Evolutionary conservation across 2,888 invertebrate species (phyloP).

Genomic region (Rapana venosa): DNA sequence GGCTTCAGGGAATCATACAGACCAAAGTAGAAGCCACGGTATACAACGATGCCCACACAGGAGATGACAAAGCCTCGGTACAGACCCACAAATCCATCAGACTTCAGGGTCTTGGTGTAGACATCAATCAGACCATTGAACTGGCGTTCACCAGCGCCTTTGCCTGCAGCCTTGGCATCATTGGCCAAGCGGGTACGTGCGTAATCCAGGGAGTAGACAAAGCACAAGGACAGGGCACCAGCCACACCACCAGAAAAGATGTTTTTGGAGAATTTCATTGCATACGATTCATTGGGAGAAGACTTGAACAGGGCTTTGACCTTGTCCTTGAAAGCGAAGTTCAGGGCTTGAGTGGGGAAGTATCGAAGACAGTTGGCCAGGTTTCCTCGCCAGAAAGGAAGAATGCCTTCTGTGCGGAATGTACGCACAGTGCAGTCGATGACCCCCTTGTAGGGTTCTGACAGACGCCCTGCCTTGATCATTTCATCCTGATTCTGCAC

Average conservation of each 20-base stretch:
- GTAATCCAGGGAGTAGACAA: constrained; percentile 79
- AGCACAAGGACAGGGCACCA: constrained; percentile 76
- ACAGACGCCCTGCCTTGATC: constrained; percentile 79
- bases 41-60: constrained; percentile 77
- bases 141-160: constrained; percentile 83
- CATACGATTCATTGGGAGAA: constrained; percentile 70
- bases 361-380: constrained; percentile 92
- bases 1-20: constrained; percentile 79
- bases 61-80: constrained; percentile 79
- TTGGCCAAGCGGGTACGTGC: constrained; percentile 77
- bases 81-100: constrained; percentile 77
- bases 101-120: constrained; percentile 75
- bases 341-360: constrained; percentile 79
- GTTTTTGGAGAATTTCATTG: constrained; percentile 85
- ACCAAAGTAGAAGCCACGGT: constrained; percentile 79
- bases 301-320: constrained; percentile 88
- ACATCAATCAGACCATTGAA: constrained; percentile 88
- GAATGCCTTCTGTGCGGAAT: constrained; percentile 72
- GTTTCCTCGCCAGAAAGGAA: constrained; percentile 94
- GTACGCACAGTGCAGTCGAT: constrained; percentile 79
- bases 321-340: constrained; percentile 84
- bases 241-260: constrained; percentile 80
- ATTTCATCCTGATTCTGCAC: constrained; percentile 79
- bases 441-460: constrained; percentile 92
- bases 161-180: constrained; percentile 74